These are phyloP conservation scores for Epinotia ramella DNA, from an alignment of 2,888 invertebrate genomes.

Conservation along the genomic window DNA sequence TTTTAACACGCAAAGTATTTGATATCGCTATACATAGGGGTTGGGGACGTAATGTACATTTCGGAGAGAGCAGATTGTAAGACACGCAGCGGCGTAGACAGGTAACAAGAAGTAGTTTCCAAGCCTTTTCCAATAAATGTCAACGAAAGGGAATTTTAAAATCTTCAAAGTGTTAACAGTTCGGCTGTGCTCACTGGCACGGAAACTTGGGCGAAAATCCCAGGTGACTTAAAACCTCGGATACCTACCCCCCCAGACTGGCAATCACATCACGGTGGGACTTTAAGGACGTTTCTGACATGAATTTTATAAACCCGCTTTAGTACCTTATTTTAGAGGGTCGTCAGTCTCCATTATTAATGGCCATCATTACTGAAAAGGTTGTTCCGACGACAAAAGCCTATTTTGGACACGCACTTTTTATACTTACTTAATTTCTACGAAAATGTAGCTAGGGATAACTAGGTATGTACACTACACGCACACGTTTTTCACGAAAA, in stretches of 20 bases:
- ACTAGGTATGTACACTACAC: not conserved
- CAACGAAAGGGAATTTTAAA: slow-evolving; percentile 51
- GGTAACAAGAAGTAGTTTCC: slow-evolving; percentile 40
- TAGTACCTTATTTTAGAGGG: slow-evolving; percentile 44
- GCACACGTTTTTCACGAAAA: not conserved
- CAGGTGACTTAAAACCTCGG: slow-evolving; percentile 56
- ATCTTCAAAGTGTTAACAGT: slow-evolving; percentile 55
- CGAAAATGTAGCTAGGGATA: slow-evolving; percentile 13
- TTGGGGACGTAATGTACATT: not conserved
- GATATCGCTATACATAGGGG: not conserved
- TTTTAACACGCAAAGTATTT: slow-evolving; percentile 30
- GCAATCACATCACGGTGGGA: slow-evolving; percentile 44
- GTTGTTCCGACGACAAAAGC: slow-evolving; percentile 37
- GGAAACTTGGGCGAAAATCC: slow-evolving; percentile 61
- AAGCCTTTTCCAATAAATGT: slow-evolving; percentile 53
- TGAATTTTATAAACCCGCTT: slow-evolving; percentile 45
- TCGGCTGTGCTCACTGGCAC: slow-evolving; percentile 49
- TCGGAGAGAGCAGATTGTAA: slow-evolving; percentile 15
- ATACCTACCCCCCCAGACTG: slow-evolving; percentile 41
- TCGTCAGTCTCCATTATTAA: slow-evolving; percentile 45
- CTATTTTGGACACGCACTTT: slow-evolving; percentile 39
- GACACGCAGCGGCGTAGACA: slow-evolving; percentile 35
- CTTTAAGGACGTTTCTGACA: slow-evolving; percentile 41
- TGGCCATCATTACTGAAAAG: slow-evolving; percentile 44
- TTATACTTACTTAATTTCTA: slow-evolving; percentile 21